A percentile compares a stretch with the other conserved stretches of the same genome.
Conservation (phyloP, 64 coral and sea anemone genomes). For the Acropora yongei region DNA sequence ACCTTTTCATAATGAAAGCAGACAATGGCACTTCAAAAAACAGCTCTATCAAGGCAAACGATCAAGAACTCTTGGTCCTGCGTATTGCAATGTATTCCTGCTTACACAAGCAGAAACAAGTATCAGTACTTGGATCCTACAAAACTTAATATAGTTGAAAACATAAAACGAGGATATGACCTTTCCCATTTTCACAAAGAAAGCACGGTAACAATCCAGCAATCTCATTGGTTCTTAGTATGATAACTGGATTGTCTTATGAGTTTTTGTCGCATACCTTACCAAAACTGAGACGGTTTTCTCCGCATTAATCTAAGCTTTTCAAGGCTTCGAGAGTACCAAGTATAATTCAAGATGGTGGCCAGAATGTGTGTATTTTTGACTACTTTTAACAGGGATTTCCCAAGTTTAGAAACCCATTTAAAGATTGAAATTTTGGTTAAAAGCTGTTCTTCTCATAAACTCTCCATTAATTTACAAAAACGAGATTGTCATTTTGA, state of each 20-base stretch:
- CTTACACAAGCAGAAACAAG: neutral
- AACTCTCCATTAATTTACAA: neutral
- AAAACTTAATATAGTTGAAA: no score
- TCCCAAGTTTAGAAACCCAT: neutral
- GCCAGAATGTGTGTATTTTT: neutral
- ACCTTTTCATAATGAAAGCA: conserved; percentile 7
- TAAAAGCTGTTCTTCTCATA: neutral
- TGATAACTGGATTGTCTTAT: no score
- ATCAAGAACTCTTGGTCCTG: neutral
- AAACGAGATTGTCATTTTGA: neutral
- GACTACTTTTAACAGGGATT: neutral
- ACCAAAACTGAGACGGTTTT: no score
- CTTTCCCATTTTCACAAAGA: no score
- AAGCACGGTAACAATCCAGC: no score
- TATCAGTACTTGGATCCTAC: neutral
- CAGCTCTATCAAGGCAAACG: neutral
- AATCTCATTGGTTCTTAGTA: no score
- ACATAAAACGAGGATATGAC: no score
- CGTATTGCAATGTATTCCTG: conserved; percentile 1
- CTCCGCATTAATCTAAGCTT: no score
- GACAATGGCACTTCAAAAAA: neutral
- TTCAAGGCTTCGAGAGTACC: neutral
- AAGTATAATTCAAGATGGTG: conserved; percentile 26
- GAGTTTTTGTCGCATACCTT: no score
- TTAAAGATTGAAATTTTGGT: neutral